Evolutionary conservation across 2,113 vertebrate species (phyloP).

Genomic region (Suncus etruscus): DNA sequence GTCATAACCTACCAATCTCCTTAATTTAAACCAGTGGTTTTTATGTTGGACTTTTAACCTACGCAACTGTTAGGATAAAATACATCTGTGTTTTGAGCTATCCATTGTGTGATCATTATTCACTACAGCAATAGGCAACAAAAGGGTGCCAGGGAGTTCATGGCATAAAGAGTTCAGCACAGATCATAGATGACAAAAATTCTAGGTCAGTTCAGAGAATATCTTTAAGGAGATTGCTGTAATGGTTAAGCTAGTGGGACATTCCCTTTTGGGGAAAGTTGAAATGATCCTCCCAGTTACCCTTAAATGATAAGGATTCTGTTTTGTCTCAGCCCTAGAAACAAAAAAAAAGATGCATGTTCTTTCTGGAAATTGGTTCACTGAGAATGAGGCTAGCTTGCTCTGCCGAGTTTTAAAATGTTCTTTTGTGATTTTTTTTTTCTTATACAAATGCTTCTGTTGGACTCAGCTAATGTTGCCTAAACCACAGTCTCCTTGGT

Average conservation of each 20-base stretch:
- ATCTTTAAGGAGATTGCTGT: not conserved
- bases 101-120: not conserved
- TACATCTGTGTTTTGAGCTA: conserved; percentile 24
- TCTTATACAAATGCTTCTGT: not conserved
- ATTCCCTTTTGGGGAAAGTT: not conserved
- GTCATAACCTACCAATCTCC: too few species aligned
- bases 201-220: not conserved
- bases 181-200: not conserved
- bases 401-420: not conserved
- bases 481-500: conserved; percentile 15
- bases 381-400: conserved; percentile 13
- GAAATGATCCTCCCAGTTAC: not conserved
- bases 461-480: not conserved
- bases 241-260: not conserved
- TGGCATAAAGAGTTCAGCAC: too few species aligned
- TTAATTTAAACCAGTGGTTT: too few species aligned
- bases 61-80: not conserved
- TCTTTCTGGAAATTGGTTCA: conserved; percentile 43
- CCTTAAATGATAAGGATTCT: not conserved
- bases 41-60: not conserved
- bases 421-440: conserved; percentile 23
- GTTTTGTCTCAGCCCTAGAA: not conserved
- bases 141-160: too few species aligned
- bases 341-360: not conserved
- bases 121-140: not conserved